These are phyloP conservation scores for Eutolmus rufibarbis DNA, from an alignment of 2,888 invertebrate species.

Conservation along the genomic window DNA sequence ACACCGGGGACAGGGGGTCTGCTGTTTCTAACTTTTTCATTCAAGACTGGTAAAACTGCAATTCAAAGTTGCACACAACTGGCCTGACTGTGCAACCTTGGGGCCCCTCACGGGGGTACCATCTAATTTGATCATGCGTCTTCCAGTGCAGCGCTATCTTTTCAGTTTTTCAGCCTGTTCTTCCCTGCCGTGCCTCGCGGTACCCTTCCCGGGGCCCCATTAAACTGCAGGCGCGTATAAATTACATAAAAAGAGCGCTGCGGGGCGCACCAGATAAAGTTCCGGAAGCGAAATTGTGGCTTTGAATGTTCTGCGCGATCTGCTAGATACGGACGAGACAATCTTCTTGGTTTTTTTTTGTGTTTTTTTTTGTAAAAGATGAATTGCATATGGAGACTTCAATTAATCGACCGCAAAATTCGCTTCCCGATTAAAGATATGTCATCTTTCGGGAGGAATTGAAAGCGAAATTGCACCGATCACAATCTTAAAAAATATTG, in stretches of 20 bases:
- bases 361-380: background rate
- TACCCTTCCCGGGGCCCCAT: background rate
- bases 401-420: slow-evolving; percentile 30
- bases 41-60: background rate
- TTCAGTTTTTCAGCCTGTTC: background rate
- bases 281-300: slow-evolving; percentile 27
- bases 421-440: slow-evolving; percentile 10
- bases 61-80: background rate
- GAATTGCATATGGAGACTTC: background rate
- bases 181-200: background rate
- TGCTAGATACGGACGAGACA: background rate
- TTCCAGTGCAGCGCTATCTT: background rate
- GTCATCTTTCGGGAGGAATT: background rate
- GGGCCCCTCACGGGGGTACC: background rate
- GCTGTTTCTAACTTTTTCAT: background rate
- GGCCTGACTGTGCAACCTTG: background rate
- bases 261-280: background rate
- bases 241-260: background rate
- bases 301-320: background rate
- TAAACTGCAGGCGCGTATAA: background rate
- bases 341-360: background rate
- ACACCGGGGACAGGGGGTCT: background rate
- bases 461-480: background rate
- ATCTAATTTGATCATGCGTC: background rate
- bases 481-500: background rate